phyloP scores from a whole-genome alignment of 2,113 vertebrate species.

The Lophotis ruficrista region DNA sequence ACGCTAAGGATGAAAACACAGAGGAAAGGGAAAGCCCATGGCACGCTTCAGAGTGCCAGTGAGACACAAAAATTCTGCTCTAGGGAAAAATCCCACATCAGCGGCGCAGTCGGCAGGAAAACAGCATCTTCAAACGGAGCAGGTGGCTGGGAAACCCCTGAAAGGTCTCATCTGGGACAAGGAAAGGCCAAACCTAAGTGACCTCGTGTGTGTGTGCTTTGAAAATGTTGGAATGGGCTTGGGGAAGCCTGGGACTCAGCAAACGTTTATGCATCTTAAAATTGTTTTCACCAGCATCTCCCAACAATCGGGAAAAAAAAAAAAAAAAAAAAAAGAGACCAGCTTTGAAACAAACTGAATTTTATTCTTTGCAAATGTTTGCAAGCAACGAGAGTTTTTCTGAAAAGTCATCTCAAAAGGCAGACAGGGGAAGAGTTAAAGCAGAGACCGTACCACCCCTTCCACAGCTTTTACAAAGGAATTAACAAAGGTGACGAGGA shows the following conservation, averaged over 20 bases:
- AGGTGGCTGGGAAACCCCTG: background rate
- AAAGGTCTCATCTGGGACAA: background rate
- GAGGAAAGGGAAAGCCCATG: no score
- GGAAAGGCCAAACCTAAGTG: no score
- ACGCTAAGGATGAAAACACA: background rate
- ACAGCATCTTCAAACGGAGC: background rate
- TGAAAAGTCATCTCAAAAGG: slow-evolving; percentile 24
- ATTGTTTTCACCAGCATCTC: background rate
- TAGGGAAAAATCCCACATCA: no score
- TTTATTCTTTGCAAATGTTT: slow-evolving; percentile 60
- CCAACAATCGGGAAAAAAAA: background rate
- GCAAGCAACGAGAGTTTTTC: slow-evolving; percentile 27
- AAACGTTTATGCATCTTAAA: background rate
- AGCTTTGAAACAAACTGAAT: background rate
- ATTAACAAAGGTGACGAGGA: background rate
- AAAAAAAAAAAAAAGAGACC: no score
- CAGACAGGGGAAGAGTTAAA: background rate
- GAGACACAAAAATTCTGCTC: background rate
- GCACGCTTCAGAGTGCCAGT: background rate
- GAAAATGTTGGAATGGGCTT: background rate
- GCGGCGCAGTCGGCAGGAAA: background rate
- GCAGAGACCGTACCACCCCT: background rate
- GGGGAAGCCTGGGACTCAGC: no score
- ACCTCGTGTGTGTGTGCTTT: no score
- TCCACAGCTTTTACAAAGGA: background rate